phyloP scores from a whole-genome alignment of 2,797 vertebrate species.

The Pseudomugil gertrudae region DNA sequence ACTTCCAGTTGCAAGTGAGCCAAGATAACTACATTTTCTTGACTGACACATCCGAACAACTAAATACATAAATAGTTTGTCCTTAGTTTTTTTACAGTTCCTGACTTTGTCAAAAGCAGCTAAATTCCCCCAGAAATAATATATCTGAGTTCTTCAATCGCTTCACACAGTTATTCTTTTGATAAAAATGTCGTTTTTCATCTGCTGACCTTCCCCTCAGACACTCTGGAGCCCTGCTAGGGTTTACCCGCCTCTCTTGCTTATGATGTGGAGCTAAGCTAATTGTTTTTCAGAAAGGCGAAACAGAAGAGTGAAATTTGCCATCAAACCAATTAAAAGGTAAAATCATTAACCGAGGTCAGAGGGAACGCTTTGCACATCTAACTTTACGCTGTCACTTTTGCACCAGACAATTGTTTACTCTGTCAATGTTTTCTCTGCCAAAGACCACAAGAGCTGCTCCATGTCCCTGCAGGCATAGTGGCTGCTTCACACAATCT shows the following conservation, averaged over 20 bases:
- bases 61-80: background rate
- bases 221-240: background rate
- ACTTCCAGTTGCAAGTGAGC: background rate
- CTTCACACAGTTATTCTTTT: background rate
- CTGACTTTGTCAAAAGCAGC: background rate
- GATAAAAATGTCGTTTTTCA: background rate
- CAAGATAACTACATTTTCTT: background rate
- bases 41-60: background rate
- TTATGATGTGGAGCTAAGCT: background rate
- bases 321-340: background rate
- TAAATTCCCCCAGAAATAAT: background rate
- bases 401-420: background rate
- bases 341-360: background rate
- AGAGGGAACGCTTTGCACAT: too few relatives aligned
- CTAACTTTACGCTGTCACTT: background rate
- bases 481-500: background rate
- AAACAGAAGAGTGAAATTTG: background rate
- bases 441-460: background rate
- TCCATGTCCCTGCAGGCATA: background rate
- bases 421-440: background rate
- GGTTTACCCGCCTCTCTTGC: background rate
- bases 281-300: background rate
- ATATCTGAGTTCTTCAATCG: background rate
- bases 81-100: background rate
- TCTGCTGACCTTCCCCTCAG: background rate